Evolutionary conservation across 2,888 invertebrate species (phyloP).

Genomic region (Tanypteryx hageni): DNA sequence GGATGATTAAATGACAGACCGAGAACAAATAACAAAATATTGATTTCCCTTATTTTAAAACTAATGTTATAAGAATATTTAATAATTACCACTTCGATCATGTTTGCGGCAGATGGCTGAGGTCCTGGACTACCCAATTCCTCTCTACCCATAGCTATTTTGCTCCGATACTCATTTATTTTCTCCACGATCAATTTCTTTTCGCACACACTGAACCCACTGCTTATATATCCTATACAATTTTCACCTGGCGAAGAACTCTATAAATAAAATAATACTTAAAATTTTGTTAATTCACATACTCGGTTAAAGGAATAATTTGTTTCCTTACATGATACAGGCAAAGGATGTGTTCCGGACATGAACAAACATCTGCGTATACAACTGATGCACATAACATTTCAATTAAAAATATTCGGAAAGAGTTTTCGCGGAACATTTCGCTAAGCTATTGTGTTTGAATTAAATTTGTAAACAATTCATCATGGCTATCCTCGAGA

Average conservation of each 20-base stretch:
- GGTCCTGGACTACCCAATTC: not conserved
- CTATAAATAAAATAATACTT: not conserved
- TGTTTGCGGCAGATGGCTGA: slow-evolving; percentile 16
- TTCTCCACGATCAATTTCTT: not conserved
- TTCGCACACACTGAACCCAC: not conserved
- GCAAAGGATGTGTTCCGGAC: not conserved
- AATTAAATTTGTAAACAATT: no score
- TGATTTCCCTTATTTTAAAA: not conserved
- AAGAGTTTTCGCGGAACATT: no score
- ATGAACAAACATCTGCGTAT: not conserved
- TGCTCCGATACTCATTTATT: slow-evolving; percentile 6
- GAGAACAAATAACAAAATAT: not conserved
- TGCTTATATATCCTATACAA: not conserved
- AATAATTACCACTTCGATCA: slow-evolving; percentile 45
- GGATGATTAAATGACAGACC: not conserved
- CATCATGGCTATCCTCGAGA: no score
- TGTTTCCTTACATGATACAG: not conserved
- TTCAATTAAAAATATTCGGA: not conserved
- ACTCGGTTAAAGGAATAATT: not conserved
- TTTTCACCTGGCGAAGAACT: not conserved
- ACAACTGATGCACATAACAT: not conserved
- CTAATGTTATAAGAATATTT: not conserved
- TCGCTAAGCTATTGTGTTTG: no score
- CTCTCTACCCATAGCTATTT: slow-evolving; percentile 29
- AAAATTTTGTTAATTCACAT: not conserved